Base-by-base conservation (phyloP, 2,888 invertebrate species). In the Dichetophora obliterata region DNA sequence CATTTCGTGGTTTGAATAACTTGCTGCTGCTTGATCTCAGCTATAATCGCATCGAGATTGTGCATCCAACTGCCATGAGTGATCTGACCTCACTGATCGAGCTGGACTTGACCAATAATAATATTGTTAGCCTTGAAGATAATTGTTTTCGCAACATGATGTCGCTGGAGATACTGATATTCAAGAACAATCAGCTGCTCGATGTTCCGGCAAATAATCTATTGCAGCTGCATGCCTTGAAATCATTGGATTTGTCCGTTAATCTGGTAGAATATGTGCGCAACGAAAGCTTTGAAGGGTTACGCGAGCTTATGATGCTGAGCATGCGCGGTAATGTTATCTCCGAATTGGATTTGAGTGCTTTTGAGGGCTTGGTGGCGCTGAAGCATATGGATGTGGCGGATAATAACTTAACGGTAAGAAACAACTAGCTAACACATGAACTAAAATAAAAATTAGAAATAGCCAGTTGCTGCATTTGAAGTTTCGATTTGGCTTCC, bases 281-380 rank as follows among this genome's bases (percentile, higher is more conserved):
- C 57, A 93, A 92, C 82, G 93, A 93, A 78, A 94, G 95, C 75
- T 92, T 96, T 86, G 94, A 95, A 68, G 92, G 92, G 73, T 89
- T 96, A 75, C 92, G 93, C 81, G 93, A 94, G 80, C 90, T 96
- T 84, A 91, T 92, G 82, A 92, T 92, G 79, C 90, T 97, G 81
- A 92, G 92, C 83, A 90, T 96, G 82, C 92, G 93, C 76, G 93
- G 92, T 81, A 97, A 97, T 89, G 92, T 95, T 71, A 93, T 97
- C 83, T 91, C 92, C 76, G 92, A 91, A 79, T 91, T 96, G 80
- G 92, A 94, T 87, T 91, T 92, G 82, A 91, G 93, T 80, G 94
- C 95, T 68, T 93, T 96, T 82, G 93, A 94, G 82, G 94, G 94
- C 76, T 90, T 96, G 74, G 92, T 93, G 71, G 92, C 93, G 66